Conservation (phyloP, 2,113 vertebrate genomes). For the Pavo muticus region DNA sequence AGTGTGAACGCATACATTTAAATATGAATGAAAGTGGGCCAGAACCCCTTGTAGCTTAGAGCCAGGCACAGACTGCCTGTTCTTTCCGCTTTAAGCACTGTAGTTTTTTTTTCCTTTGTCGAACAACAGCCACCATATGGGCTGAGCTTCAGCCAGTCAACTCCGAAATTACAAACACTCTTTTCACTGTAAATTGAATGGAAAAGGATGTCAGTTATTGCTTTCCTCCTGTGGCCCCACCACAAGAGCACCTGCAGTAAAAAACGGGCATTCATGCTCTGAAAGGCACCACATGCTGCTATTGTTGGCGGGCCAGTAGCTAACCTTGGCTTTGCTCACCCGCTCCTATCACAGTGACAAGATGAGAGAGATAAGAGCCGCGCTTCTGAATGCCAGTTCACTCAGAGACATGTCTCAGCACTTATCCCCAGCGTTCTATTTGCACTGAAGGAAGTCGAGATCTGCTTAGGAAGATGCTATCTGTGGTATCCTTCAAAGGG, state of each 20-base stretch:
- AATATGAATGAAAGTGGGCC: conserved; percentile 56
- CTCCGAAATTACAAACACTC: conserved; percentile 73
- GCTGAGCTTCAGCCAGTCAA: conserved; percentile 72
- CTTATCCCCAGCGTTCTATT: conserved; percentile 4
- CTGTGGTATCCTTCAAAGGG: neutral
- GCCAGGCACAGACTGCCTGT: conserved; percentile 45
- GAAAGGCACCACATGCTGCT: conserved; percentile 68
- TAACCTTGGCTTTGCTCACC: conserved; percentile 58
- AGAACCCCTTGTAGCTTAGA: conserved; percentile 33
- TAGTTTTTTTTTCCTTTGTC: neutral
- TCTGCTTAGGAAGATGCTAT: conserved; percentile 12
- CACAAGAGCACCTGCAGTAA: conserved; percentile 78
- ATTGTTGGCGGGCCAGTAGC: conserved; percentile 54
- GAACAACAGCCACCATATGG: conserved; percentile 76
- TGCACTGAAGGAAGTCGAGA: conserved; percentile 18
- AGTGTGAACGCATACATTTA: conserved; percentile 33
- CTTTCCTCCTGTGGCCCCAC: conserved; percentile 73
- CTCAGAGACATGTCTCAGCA: neutral
- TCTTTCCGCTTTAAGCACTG: conserved; percentile 56
- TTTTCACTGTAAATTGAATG: conserved; percentile 74
- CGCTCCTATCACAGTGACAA: neutral
- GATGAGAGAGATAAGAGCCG: conserved; percentile 58
- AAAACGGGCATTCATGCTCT: conserved; percentile 60
- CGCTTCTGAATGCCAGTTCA: neutral
- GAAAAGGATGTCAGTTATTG: conserved; percentile 73